These are phyloP conservation scores for Halocaridina rubra DNA, from an alignment of 2,888 invertebrate species.

Conservation along the genomic window DNA sequence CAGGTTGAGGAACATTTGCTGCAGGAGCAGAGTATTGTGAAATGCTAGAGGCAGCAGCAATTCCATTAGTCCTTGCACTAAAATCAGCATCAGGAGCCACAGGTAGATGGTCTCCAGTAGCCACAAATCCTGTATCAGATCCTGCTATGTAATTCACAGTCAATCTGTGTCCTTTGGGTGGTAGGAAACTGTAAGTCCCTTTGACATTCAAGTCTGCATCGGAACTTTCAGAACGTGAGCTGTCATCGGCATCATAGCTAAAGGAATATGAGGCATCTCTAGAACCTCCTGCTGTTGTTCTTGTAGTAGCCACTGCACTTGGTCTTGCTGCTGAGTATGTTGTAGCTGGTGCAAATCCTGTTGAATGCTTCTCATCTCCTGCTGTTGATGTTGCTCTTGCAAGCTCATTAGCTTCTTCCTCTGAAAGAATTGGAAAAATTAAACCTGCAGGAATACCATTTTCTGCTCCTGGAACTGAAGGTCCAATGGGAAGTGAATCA, in stretches of 20 bases:
- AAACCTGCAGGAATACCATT: neutral
- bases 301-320: neutral
- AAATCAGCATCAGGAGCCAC: slow-evolving; percentile 36
- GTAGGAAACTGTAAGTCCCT: slow-evolving; percentile 64
- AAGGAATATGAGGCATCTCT: slow-evolving; percentile 57
- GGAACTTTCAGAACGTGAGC: slow-evolving; percentile 58
- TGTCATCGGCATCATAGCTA: slow-evolving; percentile 63
- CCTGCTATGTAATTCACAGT: slow-evolving; percentile 62
- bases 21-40: too few species aligned
- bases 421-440: slow-evolving; percentile 1
- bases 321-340: neutral
- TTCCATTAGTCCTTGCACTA: too few species aligned
- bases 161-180: slow-evolving; percentile 1
- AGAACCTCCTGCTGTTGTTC: neutral
- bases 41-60: too few species aligned
- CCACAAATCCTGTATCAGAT: slow-evolving; percentile 59
- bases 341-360: neutral
- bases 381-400: slow-evolving; percentile 20
- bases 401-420: slow-evolving; percentile 34
- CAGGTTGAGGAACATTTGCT: neutral
- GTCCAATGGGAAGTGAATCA: neutral
- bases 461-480: slow-evolving; percentile 2
- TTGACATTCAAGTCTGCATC: slow-evolving; percentile 57
- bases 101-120: slow-evolving; percentile 53
- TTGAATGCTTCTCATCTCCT: neutral